Conservation (phyloP, 2,888 invertebrate genomes). For the Julus scandinavius region DNA sequence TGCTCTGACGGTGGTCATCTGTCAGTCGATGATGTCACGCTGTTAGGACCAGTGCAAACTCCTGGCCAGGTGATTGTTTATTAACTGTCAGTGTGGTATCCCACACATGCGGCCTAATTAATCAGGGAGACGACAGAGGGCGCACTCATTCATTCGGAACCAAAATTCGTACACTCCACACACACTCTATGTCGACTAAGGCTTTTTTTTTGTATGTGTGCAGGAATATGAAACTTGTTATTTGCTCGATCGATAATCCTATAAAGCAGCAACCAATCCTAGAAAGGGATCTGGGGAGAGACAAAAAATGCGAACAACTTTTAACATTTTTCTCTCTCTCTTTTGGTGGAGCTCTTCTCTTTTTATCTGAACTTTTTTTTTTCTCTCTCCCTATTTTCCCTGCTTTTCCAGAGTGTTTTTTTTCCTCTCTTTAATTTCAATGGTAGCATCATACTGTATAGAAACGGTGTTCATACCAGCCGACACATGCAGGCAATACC, state of each 20-base stretch:
- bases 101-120: slow-evolving; percentile 49
- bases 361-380: neutral
- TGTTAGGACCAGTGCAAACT: neutral
- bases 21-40: slow-evolving; percentile 1
- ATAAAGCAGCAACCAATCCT: neutral
- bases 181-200: neutral
- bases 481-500: neutral
- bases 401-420: neutral
- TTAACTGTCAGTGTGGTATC: slow-evolving; percentile 45
- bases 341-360: neutral
- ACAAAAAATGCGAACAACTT: neutral
- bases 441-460: neutral
- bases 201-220: neutral
- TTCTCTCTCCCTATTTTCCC: neutral
- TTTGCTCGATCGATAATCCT: slow-evolving; percentile 1
- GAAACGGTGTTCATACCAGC: neutral
- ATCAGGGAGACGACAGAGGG: slow-evolving; percentile 24
- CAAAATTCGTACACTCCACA: neutral
- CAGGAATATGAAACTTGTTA: neutral
- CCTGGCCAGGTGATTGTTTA: slow-evolving; percentile 39
- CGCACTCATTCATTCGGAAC: neutral
- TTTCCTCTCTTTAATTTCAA: neutral
- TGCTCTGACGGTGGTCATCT: neutral
- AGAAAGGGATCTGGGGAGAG: neutral
- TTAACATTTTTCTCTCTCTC: neutral